These are phyloP conservation scores for Hesperophylax magnus DNA, from an alignment of 1,140 invertebrate species.

Conservation along the genomic window DNA sequence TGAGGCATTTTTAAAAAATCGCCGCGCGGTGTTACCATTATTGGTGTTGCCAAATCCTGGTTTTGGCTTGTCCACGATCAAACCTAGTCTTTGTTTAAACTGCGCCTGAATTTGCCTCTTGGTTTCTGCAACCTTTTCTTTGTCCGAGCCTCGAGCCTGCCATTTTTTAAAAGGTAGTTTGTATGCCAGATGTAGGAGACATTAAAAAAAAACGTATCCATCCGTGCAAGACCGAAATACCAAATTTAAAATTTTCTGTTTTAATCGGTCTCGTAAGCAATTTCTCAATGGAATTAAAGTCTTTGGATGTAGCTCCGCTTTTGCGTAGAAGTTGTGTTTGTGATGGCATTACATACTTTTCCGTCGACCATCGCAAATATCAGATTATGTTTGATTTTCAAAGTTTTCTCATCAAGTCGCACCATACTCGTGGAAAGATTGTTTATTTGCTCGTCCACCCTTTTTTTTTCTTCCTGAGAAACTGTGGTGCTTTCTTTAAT, in stretches of 20 bases:
- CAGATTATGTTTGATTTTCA: constrained; percentile 1
- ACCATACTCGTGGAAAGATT: neutral
- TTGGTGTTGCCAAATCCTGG: constrained; percentile 63
- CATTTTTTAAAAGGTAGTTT: constrained; percentile 57
- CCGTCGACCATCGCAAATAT: constrained; percentile 50
- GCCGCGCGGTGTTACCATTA: constrained; percentile 61
- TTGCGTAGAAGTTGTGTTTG: constrained; percentile 60
- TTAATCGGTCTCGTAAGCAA: constrained; percentile 50
- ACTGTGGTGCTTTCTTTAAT: too few relatives aligned
- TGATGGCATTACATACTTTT: constrained; percentile 64
- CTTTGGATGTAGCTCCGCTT: constrained; percentile 57
- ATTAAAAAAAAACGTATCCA: constrained; percentile 64
- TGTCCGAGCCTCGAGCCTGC: neutral
- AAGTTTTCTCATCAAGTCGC: neutral
- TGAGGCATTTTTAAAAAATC: constrained; percentile 61
- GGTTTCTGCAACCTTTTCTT: constrained; percentile 59
- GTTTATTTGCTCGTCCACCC: neutral
- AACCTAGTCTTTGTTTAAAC: constrained; percentile 59
- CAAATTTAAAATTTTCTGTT: constrained; percentile 57
- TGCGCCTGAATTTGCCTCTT: constrained; percentile 64
- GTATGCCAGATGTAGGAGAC: constrained; percentile 61
- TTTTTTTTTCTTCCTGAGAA: neutral
- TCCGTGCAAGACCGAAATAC: constrained; percentile 61
- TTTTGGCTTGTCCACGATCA: constrained; percentile 62
- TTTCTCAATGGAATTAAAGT: constrained; percentile 60